A percentile compares a stretch with the other conserved stretches of the same genome.
Evolutionary conservation across 2,113 vertebrate species (phyloP).

Genomic region (Rhinoderma darwinii): DNA sequence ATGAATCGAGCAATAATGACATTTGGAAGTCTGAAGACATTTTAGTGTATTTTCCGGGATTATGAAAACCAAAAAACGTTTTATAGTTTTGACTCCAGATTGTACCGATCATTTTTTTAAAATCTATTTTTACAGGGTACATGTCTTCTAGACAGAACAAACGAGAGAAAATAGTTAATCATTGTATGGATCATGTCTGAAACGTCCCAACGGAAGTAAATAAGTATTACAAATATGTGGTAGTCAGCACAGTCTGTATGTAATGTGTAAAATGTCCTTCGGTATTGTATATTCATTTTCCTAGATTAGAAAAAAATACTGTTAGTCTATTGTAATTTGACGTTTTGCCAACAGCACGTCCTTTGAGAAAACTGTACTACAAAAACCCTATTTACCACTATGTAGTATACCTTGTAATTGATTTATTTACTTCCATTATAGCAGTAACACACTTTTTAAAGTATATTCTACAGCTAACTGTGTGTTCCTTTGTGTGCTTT

Average conservation of each 20-base stretch:
- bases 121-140: no score
- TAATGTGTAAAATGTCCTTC: not conserved
- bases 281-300: not conserved
- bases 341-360: not conserved
- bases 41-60: no score
- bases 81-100: no score
- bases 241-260: not conserved
- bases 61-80: no score
- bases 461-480: slow-evolving; percentile 2
- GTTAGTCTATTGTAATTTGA: not conserved
- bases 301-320: not conserved
- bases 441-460: not conserved
- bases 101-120: no score
- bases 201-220: no score
- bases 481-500: slow-evolving; percentile 8
- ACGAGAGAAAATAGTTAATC: no score
- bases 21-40: no score
- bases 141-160: no score
- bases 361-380: slow-evolving; percentile 3
- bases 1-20: no score
- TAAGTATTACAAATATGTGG: no score
- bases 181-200: no score
- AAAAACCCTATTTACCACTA: not conserved
- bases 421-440: slow-evolving; percentile 12
- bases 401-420: not conserved